Conservation (phyloP, 30 jellyfish, hydroid and myxozoan species). For the Rhopilema esculentum region DNA sequence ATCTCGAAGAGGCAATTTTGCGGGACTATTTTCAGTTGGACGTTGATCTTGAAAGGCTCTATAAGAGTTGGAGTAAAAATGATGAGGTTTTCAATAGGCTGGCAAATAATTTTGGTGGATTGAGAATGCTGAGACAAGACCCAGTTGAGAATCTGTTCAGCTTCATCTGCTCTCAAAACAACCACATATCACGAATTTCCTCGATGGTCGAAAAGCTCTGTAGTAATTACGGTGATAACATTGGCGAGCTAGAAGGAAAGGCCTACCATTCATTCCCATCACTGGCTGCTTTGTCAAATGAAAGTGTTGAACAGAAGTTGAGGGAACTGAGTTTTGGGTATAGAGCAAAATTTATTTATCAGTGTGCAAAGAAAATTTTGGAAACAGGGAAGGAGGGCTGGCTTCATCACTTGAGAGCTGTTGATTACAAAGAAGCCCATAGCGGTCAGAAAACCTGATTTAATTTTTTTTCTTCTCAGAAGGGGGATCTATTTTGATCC, state of each 20-base stretch:
- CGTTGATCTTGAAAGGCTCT: slow-evolving; percentile 63
- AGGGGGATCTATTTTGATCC: too few relatives aligned
- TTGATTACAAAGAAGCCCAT: slow-evolving; percentile 86
- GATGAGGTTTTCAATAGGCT: slow-evolving; percentile 60
- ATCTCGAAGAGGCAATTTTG: slow-evolving; percentile 40
- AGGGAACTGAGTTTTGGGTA: slow-evolving; percentile 95
- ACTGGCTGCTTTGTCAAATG: slow-evolving; percentile 59
- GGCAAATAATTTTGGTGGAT: slow-evolving; percentile 70
- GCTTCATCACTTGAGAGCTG: slow-evolving; percentile 62
- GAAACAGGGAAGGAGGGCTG: slow-evolving; percentile 50
- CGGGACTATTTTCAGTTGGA: slow-evolving; percentile 80
- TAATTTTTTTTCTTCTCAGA: background rate
- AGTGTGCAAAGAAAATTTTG: slow-evolving; percentile 72
- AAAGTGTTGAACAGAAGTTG: slow-evolving; percentile 70
- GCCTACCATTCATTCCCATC: slow-evolving; percentile 76
- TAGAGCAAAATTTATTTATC: slow-evolving; percentile 90
- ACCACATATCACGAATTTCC: slow-evolving; percentile 80
- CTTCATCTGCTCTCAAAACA: slow-evolving; percentile 93
- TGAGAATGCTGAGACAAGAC: slow-evolving; percentile 87
- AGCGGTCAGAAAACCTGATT: slow-evolving; percentile 28
- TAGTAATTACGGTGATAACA: slow-evolving; percentile 53
- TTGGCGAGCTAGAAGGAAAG: slow-evolving; percentile 48
- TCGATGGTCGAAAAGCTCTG: slow-evolving; percentile 86
- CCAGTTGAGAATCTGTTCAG: slow-evolving; percentile 94
- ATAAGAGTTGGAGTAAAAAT: slow-evolving; percentile 71